Base-by-base conservation (phyloP, 2,113 vertebrate species). In the Nestor notabilis region DNA sequence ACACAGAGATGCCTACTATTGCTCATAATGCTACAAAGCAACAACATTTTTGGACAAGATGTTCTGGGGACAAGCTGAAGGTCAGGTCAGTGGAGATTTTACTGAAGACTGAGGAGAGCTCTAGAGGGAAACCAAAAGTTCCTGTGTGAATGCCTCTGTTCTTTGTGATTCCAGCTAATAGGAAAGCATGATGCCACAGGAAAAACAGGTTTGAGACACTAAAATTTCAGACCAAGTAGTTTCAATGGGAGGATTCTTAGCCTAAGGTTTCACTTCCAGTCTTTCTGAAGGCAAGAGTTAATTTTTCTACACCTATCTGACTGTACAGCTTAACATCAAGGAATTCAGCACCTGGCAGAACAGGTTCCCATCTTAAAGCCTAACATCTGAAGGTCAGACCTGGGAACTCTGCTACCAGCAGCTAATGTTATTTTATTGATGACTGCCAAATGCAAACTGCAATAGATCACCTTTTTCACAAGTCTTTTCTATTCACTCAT, bases 401-500 rank as follows among this genome's bases (percentile, higher is more conserved):
- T 80, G 35, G 56, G 47, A 77, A 94, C 37, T 21, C 11, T 21
- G 28, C 18, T 88, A 55, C 43, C 33, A 93, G 39, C 60, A 87
- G 55, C 47, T 83, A 47, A 47, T 50, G 84, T 87, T 55, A 76
- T 92, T 60, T 88, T 96, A 87, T 83, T 93, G 70, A 82, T 78
- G 39, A 24, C 29, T 84, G 63, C 21, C 85, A 80, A 77, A 83
- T 28, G 55, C 50, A 92, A 78, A 53, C 50, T 50, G 47, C 43
- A 90, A 72, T 55, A 82, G n/a, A 85, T 81, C 70, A 69, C 16
- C n/a, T 76, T 89, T 71, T 71, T 91, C 24, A 33, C 17, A 53
- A 33, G 46, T 50, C 31, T 78, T 41, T 89, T 64, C 43, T 76
- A 55, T 75, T 85, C 37, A 39, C 53, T 80, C 39, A 68, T 49